phyloP scores from a whole-genome alignment of 2,113 vertebrate species.

The Nestor notabilis region DNA sequence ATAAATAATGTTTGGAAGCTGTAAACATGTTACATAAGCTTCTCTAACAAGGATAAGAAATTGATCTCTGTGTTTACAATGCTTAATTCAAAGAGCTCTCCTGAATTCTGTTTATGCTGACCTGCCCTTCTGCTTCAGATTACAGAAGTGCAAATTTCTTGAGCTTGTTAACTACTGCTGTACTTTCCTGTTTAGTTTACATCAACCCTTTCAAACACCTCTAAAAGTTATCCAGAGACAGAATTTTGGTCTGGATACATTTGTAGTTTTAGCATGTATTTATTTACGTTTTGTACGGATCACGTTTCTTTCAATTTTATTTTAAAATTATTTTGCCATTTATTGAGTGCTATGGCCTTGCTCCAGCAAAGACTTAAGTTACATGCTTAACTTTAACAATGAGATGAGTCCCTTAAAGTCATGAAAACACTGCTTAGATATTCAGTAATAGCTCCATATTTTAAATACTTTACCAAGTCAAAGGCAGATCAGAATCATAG shows the following conservation, averaged over 20 bases:
- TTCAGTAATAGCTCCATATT: background rate
- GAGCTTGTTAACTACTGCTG: background rate
- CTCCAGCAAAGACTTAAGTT: background rate
- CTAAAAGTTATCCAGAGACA: background rate
- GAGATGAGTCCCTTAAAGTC: background rate
- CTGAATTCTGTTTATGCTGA: background rate
- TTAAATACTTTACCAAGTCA: background rate
- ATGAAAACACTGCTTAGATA: background rate
- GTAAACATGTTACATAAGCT: background rate
- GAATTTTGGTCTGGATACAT: background rate
- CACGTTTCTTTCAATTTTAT: background rate
- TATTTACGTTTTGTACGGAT: background rate
- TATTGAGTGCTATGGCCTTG: background rate
- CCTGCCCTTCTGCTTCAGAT: background rate
- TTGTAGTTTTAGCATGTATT: background rate
- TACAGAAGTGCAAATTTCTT: background rate
- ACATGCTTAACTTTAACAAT: background rate
- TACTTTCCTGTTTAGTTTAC: background rate
- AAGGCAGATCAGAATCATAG: background rate
- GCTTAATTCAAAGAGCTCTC: background rate
- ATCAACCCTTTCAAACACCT: background rate
- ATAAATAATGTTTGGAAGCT: background rate
- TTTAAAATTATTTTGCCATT: background rate
- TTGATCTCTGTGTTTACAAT: background rate
- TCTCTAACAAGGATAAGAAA: background rate